Base-by-base conservation (phyloP, 2,888 invertebrate species). In the Euzetes globulus region DNA sequence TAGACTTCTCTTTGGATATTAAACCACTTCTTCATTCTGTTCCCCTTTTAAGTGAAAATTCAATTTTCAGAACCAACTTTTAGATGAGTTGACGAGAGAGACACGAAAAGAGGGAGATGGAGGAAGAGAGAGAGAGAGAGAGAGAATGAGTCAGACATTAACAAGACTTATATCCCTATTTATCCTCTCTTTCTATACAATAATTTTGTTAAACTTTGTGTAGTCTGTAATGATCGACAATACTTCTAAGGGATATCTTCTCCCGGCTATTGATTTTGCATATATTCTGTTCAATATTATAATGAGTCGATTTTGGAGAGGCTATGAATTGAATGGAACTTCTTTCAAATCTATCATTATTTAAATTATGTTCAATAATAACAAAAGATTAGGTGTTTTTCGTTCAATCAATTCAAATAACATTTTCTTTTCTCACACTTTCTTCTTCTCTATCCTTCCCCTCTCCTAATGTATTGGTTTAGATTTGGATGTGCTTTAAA, bases 341-440 rank as follows among this genome's bases (percentile, higher is more conserved):
- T 7, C 1, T 19, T 52, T 17, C 52, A 58, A 58, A 27, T 15
- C 58, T 27, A 58, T 58, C 27, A 58, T 58, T 58, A 58, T 58
- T 58, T 58, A 58, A 58, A 58, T 58, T 58, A 58, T 58, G 58
- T 58, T 58, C 27, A 55, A 55, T 58, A 58, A 27, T 29, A 27
- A 58, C 17, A 58, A 58, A 58, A 27, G 58, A 58, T 58, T 58
- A 58, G 19, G 29, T 25, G 25, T 58, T 58, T 58, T 58, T 27
- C 11, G 27, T 58, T 58, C 58, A 58, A 58, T 58, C 5, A 58
- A 58, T 58, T 58, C 27, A 9, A 58, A 58, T 58, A 58, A 58
- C 58, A 33, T 58, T 55, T 55, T 47, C n/a, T 55, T 11, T n/a
- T 55, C 55, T 55, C n/a, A 55, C 4, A n/a, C n/a, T n/a, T n/a